Conservation (phyloP, 2,888 invertebrate genomes). For the Cancer borealis region DNA sequence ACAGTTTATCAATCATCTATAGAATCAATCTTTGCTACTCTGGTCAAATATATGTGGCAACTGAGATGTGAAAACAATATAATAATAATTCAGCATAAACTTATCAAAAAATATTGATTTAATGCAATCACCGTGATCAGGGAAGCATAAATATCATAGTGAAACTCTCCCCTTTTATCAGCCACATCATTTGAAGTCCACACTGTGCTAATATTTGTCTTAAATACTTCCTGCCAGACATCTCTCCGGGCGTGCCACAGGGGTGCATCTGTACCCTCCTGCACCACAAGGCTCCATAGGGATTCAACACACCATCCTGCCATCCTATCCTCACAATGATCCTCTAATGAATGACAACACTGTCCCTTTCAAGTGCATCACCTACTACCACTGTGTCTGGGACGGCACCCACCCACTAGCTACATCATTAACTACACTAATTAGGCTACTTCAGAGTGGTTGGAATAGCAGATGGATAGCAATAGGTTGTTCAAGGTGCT, state of each 20-base stretch:
- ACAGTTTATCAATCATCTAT: neutral
- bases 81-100: neutral
- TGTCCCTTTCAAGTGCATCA: neutral
- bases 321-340: neutral
- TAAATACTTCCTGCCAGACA: neutral
- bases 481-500: neutral
- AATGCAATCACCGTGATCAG: neutral
- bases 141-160: neutral
- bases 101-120: too few species aligned
- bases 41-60: neutral
- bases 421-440: neutral
- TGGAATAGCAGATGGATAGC: neutral
- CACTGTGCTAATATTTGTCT: neutral
- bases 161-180: neutral
- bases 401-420: neutral
- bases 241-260: neutral
- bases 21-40: neutral
- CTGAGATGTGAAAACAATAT: neutral
- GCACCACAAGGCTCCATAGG: neutral
- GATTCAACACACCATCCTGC: neutral
- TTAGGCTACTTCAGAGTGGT: neutral
- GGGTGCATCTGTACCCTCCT: neutral
- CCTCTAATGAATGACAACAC: neutral
- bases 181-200: neutral
- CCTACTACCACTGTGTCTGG: neutral